Base-by-base conservation (phyloP, 2,797 vertebrate species). In the Xenops minutus region DNA sequence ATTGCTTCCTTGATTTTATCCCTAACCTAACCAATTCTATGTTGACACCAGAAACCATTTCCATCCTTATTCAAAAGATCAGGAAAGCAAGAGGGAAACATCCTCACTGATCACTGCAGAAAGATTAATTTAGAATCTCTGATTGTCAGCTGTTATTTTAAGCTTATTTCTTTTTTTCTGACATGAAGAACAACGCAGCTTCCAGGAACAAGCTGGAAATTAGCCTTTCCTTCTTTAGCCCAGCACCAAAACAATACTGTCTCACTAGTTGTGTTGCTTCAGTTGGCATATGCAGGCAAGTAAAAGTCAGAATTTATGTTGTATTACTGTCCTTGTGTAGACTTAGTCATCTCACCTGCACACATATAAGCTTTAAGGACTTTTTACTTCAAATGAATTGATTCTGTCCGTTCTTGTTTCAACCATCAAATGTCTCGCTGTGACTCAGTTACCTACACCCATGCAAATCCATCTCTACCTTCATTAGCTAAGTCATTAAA, bases 71-170 rank as follows among this genome's bases (percentile, higher is more conserved):
- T 82, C 43, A 69, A 64, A 93, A 72, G 34, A 94, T 24, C 51
- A 76, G 71, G 43, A 90, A 90, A 94, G 83, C 29, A 66, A 77
- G 19, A n/a, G 44, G 73, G 59, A 95, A 92, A 89, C 54, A 76
- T 68, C 64, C 51, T 43, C 75, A 46, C 63, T 34, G 61, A 90
- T 88, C 52, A 46, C 61, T 63, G 75, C 49, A 91, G 73, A 68
- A 93, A 44, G 74, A 87, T 63, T 69, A 80, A 94, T 89, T 93
- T 76, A 89, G 77, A 84, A 73, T 18, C 52, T 87, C 36, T 80
- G 67, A 91, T 7, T 93, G 81, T 82, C 84, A 94, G 84, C 39
- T 93, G 79, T 61, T 95, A 96, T 93, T 94, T 94, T 80, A 80
- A 92, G 83, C 43, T 82, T 2, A 0, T 56, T 88, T 81, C 12